A percentile compares a stretch with the other conserved stretches of the same genome.
Evolutionary conservation across 2,888 invertebrate species (phyloP).

Genomic region (Nycteola revayana): DNA sequence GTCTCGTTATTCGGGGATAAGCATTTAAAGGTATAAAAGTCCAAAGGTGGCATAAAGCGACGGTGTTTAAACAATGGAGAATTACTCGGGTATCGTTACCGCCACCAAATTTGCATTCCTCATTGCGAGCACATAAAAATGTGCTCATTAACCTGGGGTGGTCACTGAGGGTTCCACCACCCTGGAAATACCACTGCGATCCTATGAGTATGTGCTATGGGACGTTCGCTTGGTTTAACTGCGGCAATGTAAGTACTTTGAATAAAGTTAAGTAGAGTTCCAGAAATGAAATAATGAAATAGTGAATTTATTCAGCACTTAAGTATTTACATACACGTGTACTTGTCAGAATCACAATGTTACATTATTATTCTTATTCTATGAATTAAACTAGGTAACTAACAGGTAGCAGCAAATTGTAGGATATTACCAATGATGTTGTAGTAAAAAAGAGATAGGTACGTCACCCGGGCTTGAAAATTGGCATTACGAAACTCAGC

Average conservation of each 20-base stretch:
- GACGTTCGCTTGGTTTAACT: constrained; percentile 16
- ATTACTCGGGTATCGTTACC: constrained; percentile 64
- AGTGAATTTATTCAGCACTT: no score
- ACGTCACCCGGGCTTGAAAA: no score
- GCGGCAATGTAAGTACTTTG: constrained; percentile 5
- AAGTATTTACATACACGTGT: no score
- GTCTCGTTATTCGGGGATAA: constrained; percentile 57
- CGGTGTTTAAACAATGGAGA: constrained; percentile 71
- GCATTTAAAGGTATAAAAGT: constrained; percentile 68
- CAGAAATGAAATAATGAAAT: no score
- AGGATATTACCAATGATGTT: no score
- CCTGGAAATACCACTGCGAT: constrained; percentile 32
- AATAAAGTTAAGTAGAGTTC: no score
- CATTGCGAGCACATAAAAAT: constrained; percentile 79
- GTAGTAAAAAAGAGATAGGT: no score
- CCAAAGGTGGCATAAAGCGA: constrained; percentile 56
- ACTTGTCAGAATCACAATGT: no score
- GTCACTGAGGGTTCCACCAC: constrained; percentile 56
- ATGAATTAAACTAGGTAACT: no score
- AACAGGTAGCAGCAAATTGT: no score
- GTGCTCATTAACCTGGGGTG: constrained; percentile 77
- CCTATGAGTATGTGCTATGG: constrained; percentile 5
- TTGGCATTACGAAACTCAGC: no score
- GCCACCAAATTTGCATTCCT: constrained; percentile 79
- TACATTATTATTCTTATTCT: no score